Conservation (phyloP, 1,140 invertebrate genomes). For the Calliphora vicina region DNA sequence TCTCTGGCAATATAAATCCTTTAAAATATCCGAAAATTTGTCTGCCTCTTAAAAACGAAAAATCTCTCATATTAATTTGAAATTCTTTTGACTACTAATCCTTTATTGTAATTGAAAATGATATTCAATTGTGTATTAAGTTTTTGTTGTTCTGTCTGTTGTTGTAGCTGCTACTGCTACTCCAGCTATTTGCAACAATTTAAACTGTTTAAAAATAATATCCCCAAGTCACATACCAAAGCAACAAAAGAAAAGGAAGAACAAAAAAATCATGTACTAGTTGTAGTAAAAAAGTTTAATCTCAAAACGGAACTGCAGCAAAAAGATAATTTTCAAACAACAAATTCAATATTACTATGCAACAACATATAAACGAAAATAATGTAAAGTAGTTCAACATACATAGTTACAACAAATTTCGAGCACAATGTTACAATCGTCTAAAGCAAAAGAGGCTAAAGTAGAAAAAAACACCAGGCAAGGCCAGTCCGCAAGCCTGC, state of each 20-base stretch:
- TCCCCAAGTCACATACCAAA: background rate
- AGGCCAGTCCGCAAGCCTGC: background rate
- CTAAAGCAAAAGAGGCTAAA: background rate
- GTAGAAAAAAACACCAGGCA: background rate
- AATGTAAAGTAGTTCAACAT: conserved; percentile 12
- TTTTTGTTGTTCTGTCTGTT: background rate
- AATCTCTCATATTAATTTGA: background rate
- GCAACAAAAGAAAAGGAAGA: background rate
- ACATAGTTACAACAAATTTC: background rate
- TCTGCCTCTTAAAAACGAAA: background rate
- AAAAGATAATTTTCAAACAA: conserved; percentile 1
- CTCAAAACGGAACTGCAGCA: conserved; percentile 4
- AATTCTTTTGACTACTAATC: conserved; percentile 6
- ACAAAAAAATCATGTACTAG: background rate
- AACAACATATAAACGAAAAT: background rate
- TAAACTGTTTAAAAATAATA: background rate
- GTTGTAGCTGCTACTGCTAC: background rate
- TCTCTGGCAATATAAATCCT: background rate
- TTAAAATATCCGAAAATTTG: background rate
- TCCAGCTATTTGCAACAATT: background rate
- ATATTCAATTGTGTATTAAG: conserved; percentile 1
- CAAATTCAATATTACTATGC: conserved; percentile 9
- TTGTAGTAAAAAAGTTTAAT: background rate
- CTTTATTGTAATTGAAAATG: conserved; percentile 17
- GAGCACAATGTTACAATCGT: background rate